Percentiles rank a stretch among this genome's conserved stretches.
These are phyloP conservation scores for Neotragus pygmaeus DNA, from an alignment of 2,113 vertebrate genomes.

Conservation along the genomic window DNA sequence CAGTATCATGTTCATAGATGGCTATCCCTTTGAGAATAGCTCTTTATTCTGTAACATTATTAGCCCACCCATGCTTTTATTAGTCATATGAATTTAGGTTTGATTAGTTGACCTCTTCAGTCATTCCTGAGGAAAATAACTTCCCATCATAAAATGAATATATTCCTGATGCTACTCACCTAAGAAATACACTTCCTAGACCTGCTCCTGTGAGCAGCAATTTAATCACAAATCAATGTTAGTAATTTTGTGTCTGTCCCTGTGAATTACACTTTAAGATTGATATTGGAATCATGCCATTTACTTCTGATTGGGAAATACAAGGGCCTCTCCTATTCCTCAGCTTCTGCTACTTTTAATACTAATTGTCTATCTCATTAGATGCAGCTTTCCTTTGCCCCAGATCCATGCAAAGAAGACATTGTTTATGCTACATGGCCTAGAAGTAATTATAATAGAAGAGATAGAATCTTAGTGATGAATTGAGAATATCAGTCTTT, in stretches of 20 bases:
- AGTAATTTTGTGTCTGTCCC: constrained; percentile 35
- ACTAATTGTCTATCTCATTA: background rate
- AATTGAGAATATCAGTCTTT: background rate
- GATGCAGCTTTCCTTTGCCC: background rate
- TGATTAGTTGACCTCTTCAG: constrained; percentile 20
- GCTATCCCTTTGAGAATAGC: background rate
- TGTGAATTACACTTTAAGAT: constrained; percentile 32
- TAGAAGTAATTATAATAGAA: background rate
- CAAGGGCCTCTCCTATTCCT: background rate
- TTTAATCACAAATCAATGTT: constrained; percentile 46
- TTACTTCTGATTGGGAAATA: constrained; percentile 22
- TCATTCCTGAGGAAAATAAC: constrained; percentile 18
- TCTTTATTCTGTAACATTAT: background rate
- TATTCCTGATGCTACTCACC: background rate
- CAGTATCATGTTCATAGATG: background rate
- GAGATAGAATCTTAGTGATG: background rate
- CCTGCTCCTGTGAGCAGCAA: constrained; percentile 1
- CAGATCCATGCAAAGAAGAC: background rate
- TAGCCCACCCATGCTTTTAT: background rate
- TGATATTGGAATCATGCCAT: constrained; percentile 5
- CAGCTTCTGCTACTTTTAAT: background rate
- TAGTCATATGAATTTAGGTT: background rate
- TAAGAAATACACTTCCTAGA: background rate
- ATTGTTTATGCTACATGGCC: background rate
- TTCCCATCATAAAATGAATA: constrained; percentile 32